Evolutionary conservation across 2,888 invertebrate genomes (phyloP).

Genomic region (Lordiphosa andalusiaca): DNA sequence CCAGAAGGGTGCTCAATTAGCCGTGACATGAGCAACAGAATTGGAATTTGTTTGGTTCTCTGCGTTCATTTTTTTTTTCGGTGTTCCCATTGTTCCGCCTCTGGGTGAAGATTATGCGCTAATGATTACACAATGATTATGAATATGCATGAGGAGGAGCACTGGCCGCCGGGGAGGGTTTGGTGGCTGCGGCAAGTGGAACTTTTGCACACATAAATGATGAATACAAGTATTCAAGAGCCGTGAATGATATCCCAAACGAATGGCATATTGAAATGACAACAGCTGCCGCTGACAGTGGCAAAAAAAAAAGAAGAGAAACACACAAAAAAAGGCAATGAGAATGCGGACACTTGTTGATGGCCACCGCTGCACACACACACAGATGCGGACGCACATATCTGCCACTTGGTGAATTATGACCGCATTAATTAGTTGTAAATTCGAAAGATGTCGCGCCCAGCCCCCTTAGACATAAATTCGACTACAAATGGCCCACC

Average conservation of each 20-base stretch:
- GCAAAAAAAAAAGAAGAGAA: conserved; percentile 34
- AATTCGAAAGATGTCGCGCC: conserved; percentile 67
- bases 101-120: conserved; percentile 69
- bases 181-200: conserved; percentile 47
- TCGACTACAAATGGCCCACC: conserved; percentile 64
- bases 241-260: conserved; percentile 73
- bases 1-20: conserved; percentile 80
- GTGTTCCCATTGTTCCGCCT: conserved; percentile 56
- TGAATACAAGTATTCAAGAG: conserved; percentile 48
- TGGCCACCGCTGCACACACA: conserved; percentile 16
- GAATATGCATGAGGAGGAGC: conserved; percentile 63
- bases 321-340: conserved; percentile 36
- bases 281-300: conserved; percentile 76
- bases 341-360: conserved; percentile 71
- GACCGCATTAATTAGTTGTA: conserved; percentile 76
- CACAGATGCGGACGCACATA: background rate
- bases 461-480: conserved; percentile 50
- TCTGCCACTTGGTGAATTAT: conserved; percentile 64
- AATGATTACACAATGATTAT: conserved; percentile 79
- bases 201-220: conserved; percentile 40
- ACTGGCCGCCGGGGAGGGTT: background rate
- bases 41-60: conserved; percentile 65
- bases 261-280: conserved; percentile 74
- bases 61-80: conserved; percentile 21
- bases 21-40: conserved; percentile 76